Conservation (phyloP, 2,797 vertebrate genomes). For the Streptopelia turtur region DNA sequence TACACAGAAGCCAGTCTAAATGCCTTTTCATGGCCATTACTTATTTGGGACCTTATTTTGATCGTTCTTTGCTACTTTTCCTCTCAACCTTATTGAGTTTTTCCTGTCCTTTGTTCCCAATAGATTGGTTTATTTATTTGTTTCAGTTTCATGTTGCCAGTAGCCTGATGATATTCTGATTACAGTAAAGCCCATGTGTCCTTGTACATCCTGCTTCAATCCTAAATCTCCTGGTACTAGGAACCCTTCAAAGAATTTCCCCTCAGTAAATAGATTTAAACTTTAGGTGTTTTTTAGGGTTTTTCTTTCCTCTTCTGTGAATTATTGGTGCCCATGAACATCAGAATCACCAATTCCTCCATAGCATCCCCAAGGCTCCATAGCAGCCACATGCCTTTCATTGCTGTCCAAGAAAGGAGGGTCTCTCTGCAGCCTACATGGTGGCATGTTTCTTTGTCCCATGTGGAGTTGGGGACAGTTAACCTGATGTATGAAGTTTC, state of each 20-base stretch:
- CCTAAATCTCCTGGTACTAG: neutral
- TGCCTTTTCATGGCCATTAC: neutral
- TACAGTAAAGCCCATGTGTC: neutral
- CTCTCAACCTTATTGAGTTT: neutral
- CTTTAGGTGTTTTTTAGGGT: neutral
- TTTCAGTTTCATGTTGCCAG: neutral
- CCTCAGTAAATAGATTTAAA: neutral
- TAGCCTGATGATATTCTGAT: neutral
- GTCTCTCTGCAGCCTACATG: accelerated
- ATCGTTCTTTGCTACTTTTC: neutral
- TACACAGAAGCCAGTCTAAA: neutral
- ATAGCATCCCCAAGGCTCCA: neutral
- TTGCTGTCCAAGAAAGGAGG: neutral
- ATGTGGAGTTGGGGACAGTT: neutral
- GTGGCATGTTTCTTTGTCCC: neutral
- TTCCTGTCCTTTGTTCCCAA: neutral
- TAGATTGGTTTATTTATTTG: neutral
- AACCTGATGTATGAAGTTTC: neutral
- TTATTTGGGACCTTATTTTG: neutral
- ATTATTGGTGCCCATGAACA: neutral
- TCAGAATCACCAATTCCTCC: neutral
- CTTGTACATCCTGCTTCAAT: neutral
- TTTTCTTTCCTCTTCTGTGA: neutral
- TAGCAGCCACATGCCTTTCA: neutral
- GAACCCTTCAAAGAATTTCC: neutral